These are phyloP conservation scores for Leiothrix lutea DNA, from an alignment of 2,113 vertebrate genomes.

Conservation along the genomic window DNA sequence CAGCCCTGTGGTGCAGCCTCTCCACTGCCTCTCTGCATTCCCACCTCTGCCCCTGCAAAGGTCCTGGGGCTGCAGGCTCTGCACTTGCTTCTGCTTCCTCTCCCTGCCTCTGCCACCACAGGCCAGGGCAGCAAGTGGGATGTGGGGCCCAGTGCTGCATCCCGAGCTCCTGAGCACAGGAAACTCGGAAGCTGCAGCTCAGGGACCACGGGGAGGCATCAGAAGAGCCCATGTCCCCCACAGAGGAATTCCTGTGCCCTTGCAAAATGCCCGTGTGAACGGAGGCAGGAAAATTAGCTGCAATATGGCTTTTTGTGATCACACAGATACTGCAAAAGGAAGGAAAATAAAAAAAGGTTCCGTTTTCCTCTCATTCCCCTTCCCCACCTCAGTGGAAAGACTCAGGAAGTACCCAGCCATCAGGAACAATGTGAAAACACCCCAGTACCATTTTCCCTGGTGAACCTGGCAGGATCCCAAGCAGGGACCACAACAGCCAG, in stretches of 20 bases:
- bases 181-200: slow-evolving; percentile 31
- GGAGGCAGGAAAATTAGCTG: slow-evolving; percentile 75
- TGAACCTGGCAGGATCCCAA: slow-evolving; percentile 69
- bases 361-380: slow-evolving; percentile 74
- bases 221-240: slow-evolving; percentile 1
- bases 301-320: slow-evolving; percentile 80
- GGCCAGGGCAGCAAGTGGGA: not conserved
- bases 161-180: slow-evolving; percentile 36
- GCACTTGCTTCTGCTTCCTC: not conserved
- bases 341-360: slow-evolving; percentile 70
- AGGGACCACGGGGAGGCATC: not conserved
- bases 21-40: not conserved
- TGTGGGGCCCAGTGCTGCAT: rapidly evolving
- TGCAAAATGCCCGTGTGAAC: not conserved
- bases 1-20: not conserved
- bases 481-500: not conserved
- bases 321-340: slow-evolving; percentile 60
- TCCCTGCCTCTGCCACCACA: not conserved
- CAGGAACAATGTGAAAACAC: slow-evolving; percentile 75
- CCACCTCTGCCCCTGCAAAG: not conserved
- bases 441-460: slow-evolving; percentile 64
- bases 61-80: rapidly evolving
- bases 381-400: slow-evolving; percentile 66
- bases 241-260: slow-evolving; percentile 49
- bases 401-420: slow-evolving; percentile 79